These are phyloP conservation scores for Heliconius eleuchia DNA, from an alignment of 1,140 invertebrate species.

Conservation along the genomic window DNA sequence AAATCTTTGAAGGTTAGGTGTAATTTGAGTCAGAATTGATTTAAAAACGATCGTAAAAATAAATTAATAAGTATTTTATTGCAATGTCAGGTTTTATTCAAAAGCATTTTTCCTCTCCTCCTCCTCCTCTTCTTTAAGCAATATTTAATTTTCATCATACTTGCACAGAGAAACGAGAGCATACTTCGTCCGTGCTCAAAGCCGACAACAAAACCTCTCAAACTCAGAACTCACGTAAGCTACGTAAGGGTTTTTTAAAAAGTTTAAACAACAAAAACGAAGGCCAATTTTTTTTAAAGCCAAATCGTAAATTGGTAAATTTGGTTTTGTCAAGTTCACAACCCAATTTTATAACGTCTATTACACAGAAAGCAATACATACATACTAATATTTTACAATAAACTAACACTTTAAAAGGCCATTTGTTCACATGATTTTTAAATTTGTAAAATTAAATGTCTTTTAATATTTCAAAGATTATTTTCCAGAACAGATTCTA, in stretches of 20 bases:
- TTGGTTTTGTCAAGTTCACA: background rate
- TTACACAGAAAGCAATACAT: background rate
- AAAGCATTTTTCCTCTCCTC: too few species aligned
- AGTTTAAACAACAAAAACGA: background rate
- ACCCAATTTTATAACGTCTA: too few species aligned
- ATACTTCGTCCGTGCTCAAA: background rate
- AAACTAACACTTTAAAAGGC: background rate
- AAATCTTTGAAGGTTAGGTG: too few species aligned
- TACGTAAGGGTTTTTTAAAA: background rate
- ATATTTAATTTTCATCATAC: too few species aligned
- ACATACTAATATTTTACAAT: background rate
- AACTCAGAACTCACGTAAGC: background rate
- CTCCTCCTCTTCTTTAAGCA: too few species aligned
- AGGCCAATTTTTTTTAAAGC: background rate
- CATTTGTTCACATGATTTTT: background rate
- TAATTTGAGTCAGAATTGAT: too few species aligned
- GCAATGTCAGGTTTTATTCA: too few species aligned
- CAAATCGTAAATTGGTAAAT: background rate
- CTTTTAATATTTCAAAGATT: conserved; percentile 32
- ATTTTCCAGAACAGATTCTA: conserved; percentile 47
- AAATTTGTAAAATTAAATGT: background rate
- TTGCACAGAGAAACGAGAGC: background rate
- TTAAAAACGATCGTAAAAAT: too few species aligned
- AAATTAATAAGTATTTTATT: too few species aligned
- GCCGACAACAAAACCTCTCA: background rate